These are phyloP conservation scores for Dunckerocampus dactyliophorus DNA, from an alignment of 2,113 vertebrate species.

Conservation along the genomic window DNA sequence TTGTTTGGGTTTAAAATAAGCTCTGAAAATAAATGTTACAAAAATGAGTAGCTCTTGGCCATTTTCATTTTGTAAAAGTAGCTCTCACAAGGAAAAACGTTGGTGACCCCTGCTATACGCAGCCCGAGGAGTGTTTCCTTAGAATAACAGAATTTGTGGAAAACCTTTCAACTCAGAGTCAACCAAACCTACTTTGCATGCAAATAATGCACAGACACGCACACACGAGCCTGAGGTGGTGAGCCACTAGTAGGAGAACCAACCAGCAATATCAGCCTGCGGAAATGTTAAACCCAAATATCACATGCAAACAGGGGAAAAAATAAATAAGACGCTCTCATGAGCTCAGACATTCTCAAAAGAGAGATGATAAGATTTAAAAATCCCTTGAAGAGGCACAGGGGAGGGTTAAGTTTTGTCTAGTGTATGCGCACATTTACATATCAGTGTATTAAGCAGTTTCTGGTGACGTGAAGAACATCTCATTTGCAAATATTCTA, in stretches of 20 bases:
- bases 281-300: constrained; percentile 3
- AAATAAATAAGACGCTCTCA: neutral
- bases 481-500: neutral
- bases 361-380: neutral
- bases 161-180: constrained; percentile 2
- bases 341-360: neutral
- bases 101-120: too few species aligned
- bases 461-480: neutral
- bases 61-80: too few species aligned
- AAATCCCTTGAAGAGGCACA: neutral
- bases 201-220: constrained; percentile 7
- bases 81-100: too few species aligned
- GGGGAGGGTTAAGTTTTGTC: neutral
- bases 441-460: neutral
- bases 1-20: too few species aligned
- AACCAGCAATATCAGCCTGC: neutral
- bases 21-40: too few species aligned
- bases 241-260: neutral
- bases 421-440: neutral
- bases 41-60: too few species aligned
- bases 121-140: neutral
- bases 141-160: constrained; percentile 7
- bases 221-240: neutral
- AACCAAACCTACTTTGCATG: neutral
- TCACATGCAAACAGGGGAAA: neutral